Base-by-base conservation (phyloP, 2,797 vertebrate species). In the Toxotes lorentzi region DNA sequence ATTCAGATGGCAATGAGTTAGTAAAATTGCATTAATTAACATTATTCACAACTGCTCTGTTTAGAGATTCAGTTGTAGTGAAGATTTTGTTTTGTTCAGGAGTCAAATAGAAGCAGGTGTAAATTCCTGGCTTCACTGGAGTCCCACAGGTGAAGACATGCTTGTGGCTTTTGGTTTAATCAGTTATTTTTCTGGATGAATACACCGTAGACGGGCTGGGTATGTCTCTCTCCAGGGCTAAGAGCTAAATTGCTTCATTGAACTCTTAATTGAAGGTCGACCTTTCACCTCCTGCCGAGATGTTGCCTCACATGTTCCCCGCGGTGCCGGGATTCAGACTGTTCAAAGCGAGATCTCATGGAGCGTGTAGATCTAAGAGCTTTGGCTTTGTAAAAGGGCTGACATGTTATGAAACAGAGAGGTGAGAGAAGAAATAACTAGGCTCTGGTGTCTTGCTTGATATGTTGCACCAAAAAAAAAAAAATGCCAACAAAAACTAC, bases 101-200 rank as follows among this genome's bases (percentile, higher is more conserved):
- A 83, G 60, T 75, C 23, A 41, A 47, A 71, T 11, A 69, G 48
- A 77, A 17, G 57, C 82, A 71, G 77, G 60, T 83, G 66, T 82
- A 75, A 79, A 87, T 78, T 83, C 65, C 9, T 75, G 76, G 24
- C 58, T 66, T 70, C 7, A 43, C 6, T 47, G 14, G 13, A 57
- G 59, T 23, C 53, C 66, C 12, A 9, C 83, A 76, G 75, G 83
- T 78, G 68, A 79, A 64, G 80, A 80, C 79, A 47, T 53, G 76
- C 43, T 74, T 51, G 54, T 23, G 24, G 76, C 79, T 81, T 82
- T 69, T 67, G 67, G 64, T 85, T 82, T 80, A 86, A 89, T 89
- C 40, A 40, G 59, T 82, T 61, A 56, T 66, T 85, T 89, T 89
- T 91, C 79, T 88, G 87, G 81, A 79, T 91, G 82, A 81, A 68